Conservation (phyloP, 1,140 invertebrate genomes). For the Aradophagus sp. region DNA sequence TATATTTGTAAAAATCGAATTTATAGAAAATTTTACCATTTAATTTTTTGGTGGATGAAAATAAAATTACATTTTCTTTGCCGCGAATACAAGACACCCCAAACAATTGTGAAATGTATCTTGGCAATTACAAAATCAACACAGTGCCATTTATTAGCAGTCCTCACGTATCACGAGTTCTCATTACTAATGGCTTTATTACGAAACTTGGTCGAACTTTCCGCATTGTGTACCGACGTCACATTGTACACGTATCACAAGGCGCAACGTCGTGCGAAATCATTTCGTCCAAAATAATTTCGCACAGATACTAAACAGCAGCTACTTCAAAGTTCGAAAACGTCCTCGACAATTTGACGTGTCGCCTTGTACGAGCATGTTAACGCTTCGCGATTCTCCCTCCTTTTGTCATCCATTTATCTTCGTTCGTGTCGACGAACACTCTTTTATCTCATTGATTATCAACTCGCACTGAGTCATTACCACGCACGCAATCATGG, state of each 20-base stretch:
- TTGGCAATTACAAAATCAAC: conserved; percentile 29
- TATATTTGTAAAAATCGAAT: conserved; percentile 5
- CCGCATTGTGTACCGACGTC: conserved; percentile 28
- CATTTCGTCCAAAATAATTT: conserved; percentile 11
- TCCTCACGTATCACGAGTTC: conserved; percentile 21
- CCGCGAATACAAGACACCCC: too few species aligned
- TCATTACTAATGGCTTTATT: conserved; percentile 42
- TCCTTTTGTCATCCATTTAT: conserved; percentile 59
- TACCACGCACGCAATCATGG: conserved; percentile 56
- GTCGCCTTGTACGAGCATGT: conserved; percentile 29
- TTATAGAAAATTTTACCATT: too few species aligned
- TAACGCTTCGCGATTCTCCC: conserved; percentile 39
- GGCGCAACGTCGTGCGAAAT: conserved; percentile 13
- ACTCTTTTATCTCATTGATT: conserved; percentile 45
- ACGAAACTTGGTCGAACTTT: conserved; percentile 38
- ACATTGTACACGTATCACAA: conserved; percentile 16
- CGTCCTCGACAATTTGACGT: conserved; percentile 36
- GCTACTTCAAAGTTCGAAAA: too few species aligned
- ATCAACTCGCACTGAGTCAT: conserved; percentile 29
- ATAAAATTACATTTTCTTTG: too few species aligned
- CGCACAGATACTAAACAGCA: too few species aligned
- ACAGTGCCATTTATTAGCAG: conserved; percentile 24
- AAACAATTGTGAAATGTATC: too few species aligned
- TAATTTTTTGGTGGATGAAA: too few species aligned
- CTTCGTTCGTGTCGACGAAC: conserved; percentile 50